Evolutionary conservation across 2,888 invertebrate species (phyloP).

Genomic region (Herminia tarsipennalis): DNA sequence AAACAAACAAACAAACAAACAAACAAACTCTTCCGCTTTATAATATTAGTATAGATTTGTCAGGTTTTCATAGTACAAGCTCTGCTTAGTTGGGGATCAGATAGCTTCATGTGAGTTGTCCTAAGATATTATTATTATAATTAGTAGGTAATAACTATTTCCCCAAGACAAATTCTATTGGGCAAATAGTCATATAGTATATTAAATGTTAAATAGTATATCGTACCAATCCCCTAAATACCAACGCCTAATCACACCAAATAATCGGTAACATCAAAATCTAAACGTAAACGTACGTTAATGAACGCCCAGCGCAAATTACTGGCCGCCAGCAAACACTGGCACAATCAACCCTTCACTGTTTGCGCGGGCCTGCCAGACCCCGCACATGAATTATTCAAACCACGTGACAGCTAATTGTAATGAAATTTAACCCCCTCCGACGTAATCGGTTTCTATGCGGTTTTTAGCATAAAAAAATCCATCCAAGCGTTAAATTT

Average conservation of each 20-base stretch:
- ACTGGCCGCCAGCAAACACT: constrained; percentile 56
- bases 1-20: too few relatives aligned
- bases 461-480: constrained; percentile 22
- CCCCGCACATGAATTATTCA: constrained; percentile 78
- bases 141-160: too few relatives aligned
- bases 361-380: constrained; percentile 70
- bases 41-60: too few relatives aligned
- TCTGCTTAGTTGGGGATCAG: too few relatives aligned
- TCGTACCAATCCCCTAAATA: too few relatives aligned
- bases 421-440: constrained; percentile 81
- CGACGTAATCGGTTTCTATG: constrained; percentile 45
- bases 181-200: too few relatives aligned
- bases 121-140: too few relatives aligned
- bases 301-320: constrained; percentile 68
- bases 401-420: constrained; percentile 79
- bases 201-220: too few relatives aligned
- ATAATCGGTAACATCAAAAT: constrained; percentile 46
- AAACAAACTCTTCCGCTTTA: too few relatives aligned
- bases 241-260: constrained; percentile 32
- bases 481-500: constrained; percentile 24
- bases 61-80: too few relatives aligned
- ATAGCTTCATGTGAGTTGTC: too few relatives aligned
- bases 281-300: constrained; percentile 50
- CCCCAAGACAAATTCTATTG: too few relatives aligned
- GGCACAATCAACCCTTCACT: constrained; percentile 76